These are phyloP conservation scores for Nomada fabriciana DNA, from an alignment of 2,888 invertebrate genomes.

Conservation along the genomic window DNA sequence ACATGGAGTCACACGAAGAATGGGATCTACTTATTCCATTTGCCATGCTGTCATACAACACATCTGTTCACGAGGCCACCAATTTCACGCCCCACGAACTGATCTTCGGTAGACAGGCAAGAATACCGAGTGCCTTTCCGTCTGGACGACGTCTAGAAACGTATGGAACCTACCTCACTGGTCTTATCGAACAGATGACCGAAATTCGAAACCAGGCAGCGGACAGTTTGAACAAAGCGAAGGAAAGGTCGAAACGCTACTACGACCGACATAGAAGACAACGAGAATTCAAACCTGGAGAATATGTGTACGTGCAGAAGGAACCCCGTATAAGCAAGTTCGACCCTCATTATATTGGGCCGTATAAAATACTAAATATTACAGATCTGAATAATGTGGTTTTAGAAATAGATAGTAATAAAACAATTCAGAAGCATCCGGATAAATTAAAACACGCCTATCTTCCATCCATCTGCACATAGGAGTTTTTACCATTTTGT, in stretches of 20 bases:
- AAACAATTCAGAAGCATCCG: not conserved
- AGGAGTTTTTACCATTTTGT: no score
- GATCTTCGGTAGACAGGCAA: constrained; percentile 14
- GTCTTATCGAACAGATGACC: not conserved
- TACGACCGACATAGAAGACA: not conserved
- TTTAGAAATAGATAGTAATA: not conserved
- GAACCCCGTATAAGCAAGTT: constrained; percentile 8
- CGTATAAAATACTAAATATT: not conserved
- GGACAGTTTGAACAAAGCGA: not conserved
- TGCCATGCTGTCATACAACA: constrained; percentile 10
- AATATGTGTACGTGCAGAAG: not conserved
- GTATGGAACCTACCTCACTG: not conserved
- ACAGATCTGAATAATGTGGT: not conserved
- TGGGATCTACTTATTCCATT: constrained; percentile 21
- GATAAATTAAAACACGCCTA: constrained; percentile 11
- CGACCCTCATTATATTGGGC: constrained; percentile 4
- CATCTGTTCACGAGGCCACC: constrained; percentile 11
- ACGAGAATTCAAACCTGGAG: not conserved
- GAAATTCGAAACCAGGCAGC: not conserved
- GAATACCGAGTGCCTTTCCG: constrained; percentile 10
- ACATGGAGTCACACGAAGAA: not conserved
- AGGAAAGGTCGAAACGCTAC: constrained; percentile 6
- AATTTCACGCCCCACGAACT: constrained; percentile 22
- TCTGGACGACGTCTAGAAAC: not conserved
- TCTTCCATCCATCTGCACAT: not conserved